Evolutionary conservation across 1,140 invertebrate genomes (phyloP).

Genomic region (Bursaphelenchus mucronatus): DNA sequence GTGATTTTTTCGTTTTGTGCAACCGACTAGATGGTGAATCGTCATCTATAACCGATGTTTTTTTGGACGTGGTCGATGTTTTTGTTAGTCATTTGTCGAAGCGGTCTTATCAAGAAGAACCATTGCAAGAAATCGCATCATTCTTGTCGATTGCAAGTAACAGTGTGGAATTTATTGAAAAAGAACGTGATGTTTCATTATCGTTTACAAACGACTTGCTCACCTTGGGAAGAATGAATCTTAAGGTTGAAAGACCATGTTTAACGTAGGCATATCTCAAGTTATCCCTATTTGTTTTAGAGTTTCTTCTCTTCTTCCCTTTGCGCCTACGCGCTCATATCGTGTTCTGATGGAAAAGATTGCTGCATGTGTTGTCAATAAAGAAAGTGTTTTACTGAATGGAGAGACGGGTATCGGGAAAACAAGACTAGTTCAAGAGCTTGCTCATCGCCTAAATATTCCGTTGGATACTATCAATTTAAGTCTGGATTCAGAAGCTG

Average conservation of each 20-base stretch:
- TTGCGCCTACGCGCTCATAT: conserved; percentile 66
- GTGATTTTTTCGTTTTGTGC: conserved; percentile 12
- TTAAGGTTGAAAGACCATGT: conserved; percentile 12
- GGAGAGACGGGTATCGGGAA: conserved; percentile 98
- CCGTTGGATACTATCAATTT: conserved; percentile 94
- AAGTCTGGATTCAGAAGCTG: conserved; percentile 95
- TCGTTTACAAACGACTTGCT: conserved; percentile 24
- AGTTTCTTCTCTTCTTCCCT: conserved; percentile 34
- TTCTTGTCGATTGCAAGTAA: conserved; percentile 34
- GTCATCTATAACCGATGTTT: background rate
- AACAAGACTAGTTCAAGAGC: conserved; percentile 88
- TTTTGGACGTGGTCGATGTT: background rate
- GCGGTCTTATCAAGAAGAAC: conserved; percentile 8
- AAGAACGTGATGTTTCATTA: conserved; percentile 21
- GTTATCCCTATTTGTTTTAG: conserved; percentile 15
- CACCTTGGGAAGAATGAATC: conserved; percentile 3
- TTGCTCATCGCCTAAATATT: conserved; percentile 71
- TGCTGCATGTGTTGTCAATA: conserved; percentile 60
- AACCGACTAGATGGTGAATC: conserved; percentile 14
- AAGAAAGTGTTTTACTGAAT: conserved; percentile 86
- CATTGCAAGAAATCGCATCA: conserved; percentile 18
- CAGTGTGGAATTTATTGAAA: conserved; percentile 23
- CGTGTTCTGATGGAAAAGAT: conserved; percentile 73
- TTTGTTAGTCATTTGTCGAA: conserved; percentile 19
- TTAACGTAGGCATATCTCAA: conserved; percentile 7